Evolutionary conservation across 2,113 vertebrate species (phyloP).

Genomic region (Protomyctophum bolini): DNA sequence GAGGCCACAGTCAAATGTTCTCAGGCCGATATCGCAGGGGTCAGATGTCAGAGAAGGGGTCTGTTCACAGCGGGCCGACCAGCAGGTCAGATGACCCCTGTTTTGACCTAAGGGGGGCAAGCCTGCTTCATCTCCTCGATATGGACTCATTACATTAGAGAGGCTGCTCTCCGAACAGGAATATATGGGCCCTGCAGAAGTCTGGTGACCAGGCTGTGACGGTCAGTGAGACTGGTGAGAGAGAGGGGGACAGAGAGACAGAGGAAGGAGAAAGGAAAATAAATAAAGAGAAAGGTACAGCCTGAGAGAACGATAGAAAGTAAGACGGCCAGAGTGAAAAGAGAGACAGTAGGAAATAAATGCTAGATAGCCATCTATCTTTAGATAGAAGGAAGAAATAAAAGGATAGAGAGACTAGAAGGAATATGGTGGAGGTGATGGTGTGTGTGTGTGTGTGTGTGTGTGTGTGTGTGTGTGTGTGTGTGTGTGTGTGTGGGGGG

Average conservation of each 20-base stretch:
- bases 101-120: slow-evolving; percentile 25
- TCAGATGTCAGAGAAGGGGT: slow-evolving; percentile 73
- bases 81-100: slow-evolving; percentile 40
- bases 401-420: slow-evolving; percentile 49
- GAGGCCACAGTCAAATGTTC: slow-evolving; percentile 65
- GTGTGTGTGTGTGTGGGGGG: slow-evolving; percentile 1
- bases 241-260: not conserved
- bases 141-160: slow-evolving; percentile 70
- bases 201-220: slow-evolving; percentile 8
- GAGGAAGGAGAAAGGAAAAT: not conserved
- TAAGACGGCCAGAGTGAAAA: not conserved
- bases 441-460: not conserved
- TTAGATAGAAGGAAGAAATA: not conserved
- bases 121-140: slow-evolving; percentile 69
- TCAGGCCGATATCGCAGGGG: slow-evolving; percentile 53
- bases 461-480: not conserved
- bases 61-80: slow-evolving; percentile 61
- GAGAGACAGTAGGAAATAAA: not conserved
- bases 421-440: slow-evolving; percentile 23
- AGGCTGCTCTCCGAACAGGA: slow-evolving; percentile 9
- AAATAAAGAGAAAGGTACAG: not conserved
- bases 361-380: too few relatives aligned
- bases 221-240: slow-evolving; percentile 32
- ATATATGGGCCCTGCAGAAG: slow-evolving; percentile 27
- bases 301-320: not conserved